Percentiles rank a stretch among this genome's conserved stretches.
Evolutionary conservation across 2,797 vertebrate genomes (phyloP).

Genomic region (Holocentrus rufus): DNA sequence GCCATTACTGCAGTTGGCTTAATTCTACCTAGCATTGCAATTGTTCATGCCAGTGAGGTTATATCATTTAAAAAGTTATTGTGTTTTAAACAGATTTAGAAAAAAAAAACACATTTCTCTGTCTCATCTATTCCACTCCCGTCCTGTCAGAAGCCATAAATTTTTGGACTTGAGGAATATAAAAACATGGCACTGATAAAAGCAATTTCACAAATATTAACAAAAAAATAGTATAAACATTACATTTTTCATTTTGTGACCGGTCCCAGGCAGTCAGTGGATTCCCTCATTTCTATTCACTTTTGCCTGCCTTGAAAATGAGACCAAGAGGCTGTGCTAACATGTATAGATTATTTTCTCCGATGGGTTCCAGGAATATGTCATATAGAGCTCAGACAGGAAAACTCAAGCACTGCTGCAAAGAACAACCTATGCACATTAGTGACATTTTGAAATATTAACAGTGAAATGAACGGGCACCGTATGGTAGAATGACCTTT

Average conservation of each 20-base stretch:
- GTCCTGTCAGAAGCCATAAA: too few relatives aligned
- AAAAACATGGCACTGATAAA: background rate
- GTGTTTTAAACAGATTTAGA: too few relatives aligned
- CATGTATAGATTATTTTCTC: slow-evolving; percentile 29
- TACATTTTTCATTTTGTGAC: slow-evolving; percentile 5
- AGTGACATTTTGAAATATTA: slow-evolving; percentile 70
- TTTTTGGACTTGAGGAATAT: slow-evolving; percentile 2
- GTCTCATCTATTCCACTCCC: too few relatives aligned
- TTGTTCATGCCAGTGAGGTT: too few relatives aligned
- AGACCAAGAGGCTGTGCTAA: slow-evolving; percentile 26
- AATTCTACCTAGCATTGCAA: too few relatives aligned
- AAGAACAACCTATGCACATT: slow-evolving; percentile 60
- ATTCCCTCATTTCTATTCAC: slow-evolving; percentile 21
- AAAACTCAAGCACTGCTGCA: slow-evolving; percentile 42
- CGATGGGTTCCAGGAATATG: slow-evolving; percentile 54
- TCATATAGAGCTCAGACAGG: slow-evolving; percentile 41
- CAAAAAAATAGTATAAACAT: background rate
- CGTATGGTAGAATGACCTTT: slow-evolving; percentile 43
- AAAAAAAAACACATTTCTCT: too few relatives aligned
- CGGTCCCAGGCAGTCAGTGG: slow-evolving; percentile 18
- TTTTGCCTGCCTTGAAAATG: slow-evolving; percentile 32
- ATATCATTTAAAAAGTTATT: too few relatives aligned
- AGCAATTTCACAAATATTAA: background rate
- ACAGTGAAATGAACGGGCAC: slow-evolving; percentile 69
- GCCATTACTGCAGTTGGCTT: too few relatives aligned